Conservation (phyloP, 2,797 vertebrate genomes). For the Buceros bicornis region DNA sequence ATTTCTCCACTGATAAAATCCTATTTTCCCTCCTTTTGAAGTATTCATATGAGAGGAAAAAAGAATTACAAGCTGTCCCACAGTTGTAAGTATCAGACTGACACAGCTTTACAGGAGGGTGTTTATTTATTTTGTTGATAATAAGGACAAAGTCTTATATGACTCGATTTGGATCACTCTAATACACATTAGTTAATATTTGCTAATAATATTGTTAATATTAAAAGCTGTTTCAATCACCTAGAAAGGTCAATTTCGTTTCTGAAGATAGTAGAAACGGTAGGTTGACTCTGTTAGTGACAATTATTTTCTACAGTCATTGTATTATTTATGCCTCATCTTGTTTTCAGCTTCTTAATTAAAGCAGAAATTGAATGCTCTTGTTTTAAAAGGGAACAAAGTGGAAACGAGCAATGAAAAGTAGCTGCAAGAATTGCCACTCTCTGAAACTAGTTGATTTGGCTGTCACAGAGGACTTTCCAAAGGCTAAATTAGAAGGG, state of each 20-base stretch:
- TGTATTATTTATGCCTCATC: conserved; percentile 20
- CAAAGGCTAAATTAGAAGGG: conserved; percentile 26
- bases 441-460: conserved; percentile 49
- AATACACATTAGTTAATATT: neutral
- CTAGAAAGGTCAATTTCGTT: neutral
- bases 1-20: neutral
- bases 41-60: neutral
- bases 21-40: neutral
- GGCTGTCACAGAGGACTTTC: conserved; percentile 40
- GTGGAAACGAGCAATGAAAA: conserved; percentile 62
- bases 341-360: conserved; percentile 61
- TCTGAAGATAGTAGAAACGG: neutral
- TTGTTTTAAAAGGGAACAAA: conserved; percentile 50
- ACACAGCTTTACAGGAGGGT: neutral
- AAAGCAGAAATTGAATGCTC: conserved; percentile 38
- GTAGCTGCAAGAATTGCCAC: conserved; percentile 28
- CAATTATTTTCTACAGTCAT: neutral
- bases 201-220: neutral
- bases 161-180: neutral
- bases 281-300: neutral
- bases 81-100: neutral
- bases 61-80: neutral
- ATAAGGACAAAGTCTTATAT: neutral
- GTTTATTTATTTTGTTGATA: conserved; percentile 18
- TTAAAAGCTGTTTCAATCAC: conserved; percentile 16